Evolutionary conservation across 2,113 vertebrate species (phyloP).

Genomic region (Vanacampus margaritifer): DNA sequence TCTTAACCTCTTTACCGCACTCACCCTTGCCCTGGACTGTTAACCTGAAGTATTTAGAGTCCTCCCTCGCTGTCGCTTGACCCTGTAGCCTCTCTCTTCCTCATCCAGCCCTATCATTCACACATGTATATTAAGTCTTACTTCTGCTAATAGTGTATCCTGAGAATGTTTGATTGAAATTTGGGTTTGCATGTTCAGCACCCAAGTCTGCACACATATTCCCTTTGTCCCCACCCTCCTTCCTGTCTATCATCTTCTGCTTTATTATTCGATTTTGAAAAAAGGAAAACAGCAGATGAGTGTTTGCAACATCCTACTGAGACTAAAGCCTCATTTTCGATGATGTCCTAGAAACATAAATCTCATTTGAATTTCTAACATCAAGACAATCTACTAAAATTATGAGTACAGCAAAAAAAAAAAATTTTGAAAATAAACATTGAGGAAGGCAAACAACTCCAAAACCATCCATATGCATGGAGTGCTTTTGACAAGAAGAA

Average conservation of each 20-base stretch:
- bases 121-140: too few species aligned
- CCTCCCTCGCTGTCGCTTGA: too few species aligned
- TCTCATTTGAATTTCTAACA: conserved; percentile 78
- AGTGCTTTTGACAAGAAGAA: conserved; percentile 38
- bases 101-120: too few species aligned
- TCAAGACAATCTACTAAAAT: conserved; percentile 74
- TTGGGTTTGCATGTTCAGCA: conserved; percentile 22
- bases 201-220: conserved; percentile 43
- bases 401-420: conserved; percentile 63
- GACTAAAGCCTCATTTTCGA: conserved; percentile 70
- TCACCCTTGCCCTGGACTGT: too few species aligned
- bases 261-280: conserved; percentile 61
- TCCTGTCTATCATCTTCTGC: conserved; percentile 62
- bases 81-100: too few species aligned
- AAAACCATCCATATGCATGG: conserved; percentile 71
- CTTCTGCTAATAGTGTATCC: background rate
- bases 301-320: conserved; percentile 69
- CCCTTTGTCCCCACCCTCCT: conserved; percentile 47
- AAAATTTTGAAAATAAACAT: conserved; percentile 74
- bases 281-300: conserved; percentile 52
- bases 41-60: too few species aligned
- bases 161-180: conserved; percentile 15
- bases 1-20: too few species aligned
- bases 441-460: conserved; percentile 66
- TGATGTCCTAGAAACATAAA: conserved; percentile 79